Conservation (phyloP, 2,113 vertebrate species). For the Labrus mixtus region DNA sequence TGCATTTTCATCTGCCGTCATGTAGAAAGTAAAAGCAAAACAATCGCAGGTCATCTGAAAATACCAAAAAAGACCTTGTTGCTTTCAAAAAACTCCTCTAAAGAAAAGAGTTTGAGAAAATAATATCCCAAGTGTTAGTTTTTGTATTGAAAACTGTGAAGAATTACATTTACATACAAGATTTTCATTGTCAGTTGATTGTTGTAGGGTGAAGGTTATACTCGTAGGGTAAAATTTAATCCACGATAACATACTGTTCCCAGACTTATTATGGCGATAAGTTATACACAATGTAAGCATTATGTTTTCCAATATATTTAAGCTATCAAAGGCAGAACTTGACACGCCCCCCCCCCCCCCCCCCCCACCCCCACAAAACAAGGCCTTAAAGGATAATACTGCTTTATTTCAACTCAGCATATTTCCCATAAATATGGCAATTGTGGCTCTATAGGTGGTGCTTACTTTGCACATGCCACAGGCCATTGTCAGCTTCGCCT, state of each 20-base stretch:
- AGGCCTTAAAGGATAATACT: not conserved
- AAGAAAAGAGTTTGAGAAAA: no score
- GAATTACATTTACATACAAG: no score
- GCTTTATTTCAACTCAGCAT: not conserved
- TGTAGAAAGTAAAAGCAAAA: constrained; percentile 1
- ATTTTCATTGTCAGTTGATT: not conserved
- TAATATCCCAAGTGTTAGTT: no score
- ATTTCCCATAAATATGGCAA: not conserved
- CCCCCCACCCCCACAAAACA: not conserved
- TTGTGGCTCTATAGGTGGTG: not conserved
- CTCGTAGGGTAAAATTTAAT: not conserved
- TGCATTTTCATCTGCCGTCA: not conserved
- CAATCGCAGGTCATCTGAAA: not conserved
- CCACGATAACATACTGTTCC: not conserved
- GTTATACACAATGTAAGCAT: not conserved
- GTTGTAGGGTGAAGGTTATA: not conserved
- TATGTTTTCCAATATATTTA: not conserved
- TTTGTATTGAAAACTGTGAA: no score
- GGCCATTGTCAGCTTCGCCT: not conserved
- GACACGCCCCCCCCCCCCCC: not conserved
- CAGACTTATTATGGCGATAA: not conserved
- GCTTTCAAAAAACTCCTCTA: not conserved
- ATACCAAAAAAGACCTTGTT: not conserved
- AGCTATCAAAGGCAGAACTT: not conserved
- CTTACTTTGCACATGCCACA: not conserved